Evolutionary conservation across 2,888 invertebrate species (phyloP).

Genomic region (Drosophila maculinotata): DNA sequence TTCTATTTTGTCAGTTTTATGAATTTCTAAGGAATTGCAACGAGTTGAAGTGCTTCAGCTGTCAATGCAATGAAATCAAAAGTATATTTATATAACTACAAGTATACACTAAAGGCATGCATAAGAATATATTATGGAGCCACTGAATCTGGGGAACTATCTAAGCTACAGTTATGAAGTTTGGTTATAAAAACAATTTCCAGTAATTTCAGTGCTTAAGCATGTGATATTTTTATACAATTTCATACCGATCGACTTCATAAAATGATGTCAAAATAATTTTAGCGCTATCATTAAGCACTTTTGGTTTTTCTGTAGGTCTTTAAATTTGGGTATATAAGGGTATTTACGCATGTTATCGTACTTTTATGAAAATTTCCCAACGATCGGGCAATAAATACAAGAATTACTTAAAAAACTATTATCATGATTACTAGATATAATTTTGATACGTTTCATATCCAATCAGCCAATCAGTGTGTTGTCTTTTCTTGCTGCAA

Average conservation of each 20-base stretch:
- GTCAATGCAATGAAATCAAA: neutral
- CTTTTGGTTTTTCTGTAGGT: neutral
- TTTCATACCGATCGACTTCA: too few species aligned
- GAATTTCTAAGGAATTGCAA: slow-evolving; percentile 25
- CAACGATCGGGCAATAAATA: neutral
- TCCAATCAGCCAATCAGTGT: too few species aligned
- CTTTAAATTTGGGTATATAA: neutral
- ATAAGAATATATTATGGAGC: too few species aligned
- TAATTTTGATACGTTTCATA: too few species aligned
- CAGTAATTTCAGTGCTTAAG: too few species aligned
- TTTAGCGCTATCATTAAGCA: too few species aligned
- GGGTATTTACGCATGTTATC: neutral
- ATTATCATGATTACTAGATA: too few species aligned
- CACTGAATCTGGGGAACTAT: neutral
- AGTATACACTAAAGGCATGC: too few species aligned
- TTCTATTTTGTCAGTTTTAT: slow-evolving; percentile 29
- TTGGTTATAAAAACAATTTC: neutral
- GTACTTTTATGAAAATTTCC: neutral
- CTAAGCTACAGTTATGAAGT: neutral
- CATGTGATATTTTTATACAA: too few species aligned
- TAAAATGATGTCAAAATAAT: too few species aligned
- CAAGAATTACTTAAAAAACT: too few species aligned
- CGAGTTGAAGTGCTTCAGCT: neutral
- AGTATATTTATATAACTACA: neutral
- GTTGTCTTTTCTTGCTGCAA: neutral